Conservation (phyloP, 2,113 vertebrate genomes). For the Oenanthe oenanthe region DNA sequence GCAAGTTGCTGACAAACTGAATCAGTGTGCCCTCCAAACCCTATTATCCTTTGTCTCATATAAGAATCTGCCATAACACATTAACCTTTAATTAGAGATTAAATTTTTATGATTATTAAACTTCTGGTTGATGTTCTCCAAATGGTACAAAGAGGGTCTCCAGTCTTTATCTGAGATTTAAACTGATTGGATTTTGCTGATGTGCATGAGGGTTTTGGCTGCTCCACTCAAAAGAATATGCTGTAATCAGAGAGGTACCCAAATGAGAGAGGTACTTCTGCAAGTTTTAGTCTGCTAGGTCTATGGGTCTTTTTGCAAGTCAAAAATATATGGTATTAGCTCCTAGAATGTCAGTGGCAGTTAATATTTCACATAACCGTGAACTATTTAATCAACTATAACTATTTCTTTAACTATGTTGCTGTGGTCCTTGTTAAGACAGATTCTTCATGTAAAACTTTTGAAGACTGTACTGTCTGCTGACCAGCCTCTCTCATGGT, state of each 20-base stretch:
- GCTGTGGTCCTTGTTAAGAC: background rate
- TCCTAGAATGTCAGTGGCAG: background rate
- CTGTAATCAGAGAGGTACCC: background rate
- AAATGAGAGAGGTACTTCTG: background rate
- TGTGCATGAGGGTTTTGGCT: background rate
- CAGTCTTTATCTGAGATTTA: background rate
- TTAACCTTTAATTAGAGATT: background rate
- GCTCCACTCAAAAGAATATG: background rate
- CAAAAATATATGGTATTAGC: background rate
- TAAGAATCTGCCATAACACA: background rate
- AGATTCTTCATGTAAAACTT: background rate
- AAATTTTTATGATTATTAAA: constrained; percentile 18
- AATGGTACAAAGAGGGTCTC: background rate
- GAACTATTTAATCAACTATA: too few relatives aligned
- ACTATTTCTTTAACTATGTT: background rate
- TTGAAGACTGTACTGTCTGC: background rate
- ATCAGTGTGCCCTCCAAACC: background rate
- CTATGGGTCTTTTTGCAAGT: background rate
- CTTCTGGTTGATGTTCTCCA: background rate
- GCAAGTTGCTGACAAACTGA: background rate
- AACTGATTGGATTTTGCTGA: background rate
- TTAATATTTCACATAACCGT: background rate
- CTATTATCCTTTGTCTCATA: background rate
- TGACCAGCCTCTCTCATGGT: background rate
- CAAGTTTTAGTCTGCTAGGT: background rate